These are phyloP conservation scores for Mastigias papua DNA, from an alignment of 30 jellyfish, hydroid and myxozoan species.

Conservation along the genomic window DNA sequence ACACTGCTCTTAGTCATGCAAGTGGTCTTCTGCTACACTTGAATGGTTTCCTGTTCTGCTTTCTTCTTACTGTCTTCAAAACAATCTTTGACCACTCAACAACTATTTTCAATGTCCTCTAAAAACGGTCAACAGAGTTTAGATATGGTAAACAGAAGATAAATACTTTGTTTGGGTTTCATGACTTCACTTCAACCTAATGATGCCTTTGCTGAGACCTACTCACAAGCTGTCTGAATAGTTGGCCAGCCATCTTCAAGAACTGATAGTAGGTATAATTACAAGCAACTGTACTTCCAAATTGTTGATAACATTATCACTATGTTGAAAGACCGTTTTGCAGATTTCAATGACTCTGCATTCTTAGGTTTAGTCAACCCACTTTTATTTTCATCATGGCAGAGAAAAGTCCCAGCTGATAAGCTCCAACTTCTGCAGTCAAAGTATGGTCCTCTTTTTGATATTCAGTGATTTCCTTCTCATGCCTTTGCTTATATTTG, in stretches of 20 bases:
- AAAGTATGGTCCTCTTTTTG: slow-evolving; percentile 25
- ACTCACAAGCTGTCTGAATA: background rate
- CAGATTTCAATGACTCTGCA: background rate
- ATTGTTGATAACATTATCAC: slow-evolving; percentile 31
- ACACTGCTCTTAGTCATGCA: slow-evolving; percentile 36
- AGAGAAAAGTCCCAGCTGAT: slow-evolving; percentile 17
- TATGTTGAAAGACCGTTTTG: slow-evolving; percentile 39
- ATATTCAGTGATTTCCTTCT: too few species aligned
- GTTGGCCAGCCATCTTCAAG: slow-evolving; percentile 45
- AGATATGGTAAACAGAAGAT: slow-evolving; percentile 17
- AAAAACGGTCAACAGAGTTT: slow-evolving; percentile 32
- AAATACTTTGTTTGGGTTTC: background rate
- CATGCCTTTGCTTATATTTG: too few species aligned
- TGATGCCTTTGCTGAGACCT: slow-evolving; percentile 4
- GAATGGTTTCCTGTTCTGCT: slow-evolving; percentile 48
- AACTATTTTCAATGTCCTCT: slow-evolving; percentile 27
- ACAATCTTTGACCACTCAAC: slow-evolving; percentile 8
- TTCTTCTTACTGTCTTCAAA: slow-evolving; percentile 11
- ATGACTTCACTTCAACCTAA: background rate
- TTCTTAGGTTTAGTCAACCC: slow-evolving; percentile 33
- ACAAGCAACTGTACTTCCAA: slow-evolving; percentile 37
- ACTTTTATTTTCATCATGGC: background rate
- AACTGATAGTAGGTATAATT: slow-evolving; percentile 1
- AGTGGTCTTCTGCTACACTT: slow-evolving; percentile 43
- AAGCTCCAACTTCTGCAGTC: slow-evolving; percentile 6